Evolutionary conservation across 2,113 vertebrate genomes (phyloP), one percentile per base, ranked within the genome.

Genomic region (Psammodynastes pulverulentus): DNA sequence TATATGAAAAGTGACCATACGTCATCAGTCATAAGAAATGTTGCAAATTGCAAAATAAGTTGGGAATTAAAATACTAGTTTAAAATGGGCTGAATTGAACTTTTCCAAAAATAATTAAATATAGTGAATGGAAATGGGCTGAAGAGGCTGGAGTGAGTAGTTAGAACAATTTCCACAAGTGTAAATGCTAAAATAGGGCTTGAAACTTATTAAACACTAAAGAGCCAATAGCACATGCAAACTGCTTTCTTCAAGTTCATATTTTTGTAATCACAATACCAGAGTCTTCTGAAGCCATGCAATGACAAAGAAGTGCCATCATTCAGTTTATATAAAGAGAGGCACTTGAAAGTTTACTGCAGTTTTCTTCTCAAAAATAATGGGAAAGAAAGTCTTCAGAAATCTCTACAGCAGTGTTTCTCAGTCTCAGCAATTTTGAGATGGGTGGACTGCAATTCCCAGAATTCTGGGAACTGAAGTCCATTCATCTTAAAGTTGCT

Each of bases 1-100:
- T 92, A 58, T 88, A 85, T 15, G 45, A 95, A 95, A 94, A 96
- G 94, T 96, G 95, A 94, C 92, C 95, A 94, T 87, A 96, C 97
- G 96, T 96, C 95, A 96, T 91, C 95, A 95, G 94, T 95, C 95
- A 94, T 94, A 92, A 58, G 39, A 92, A 95, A 94, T 84, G 92
- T 48, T 54, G 48, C 29, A 23, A 39, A 49, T 43, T 92, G 58
- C 62, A 19, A 53, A 67, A 84, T 84, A 54, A 13, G n/a, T 45
- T 79, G 39, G 51, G 24, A 56, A 92, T 52, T 84, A 53, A 54
- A 84, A 90, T 12, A 13, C 29, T 45, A 54, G 19, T 26, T 43
- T 84, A 53, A 84, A 79, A 84, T 45, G 24, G 72, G 45, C 34
- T 23, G 15, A 52, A 51, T 15, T 13, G 9, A 15, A 1, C 9